Evolutionary conservation across 1,140 invertebrate species (phyloP).

Genomic region (Protaetia brevitarsis): DNA sequence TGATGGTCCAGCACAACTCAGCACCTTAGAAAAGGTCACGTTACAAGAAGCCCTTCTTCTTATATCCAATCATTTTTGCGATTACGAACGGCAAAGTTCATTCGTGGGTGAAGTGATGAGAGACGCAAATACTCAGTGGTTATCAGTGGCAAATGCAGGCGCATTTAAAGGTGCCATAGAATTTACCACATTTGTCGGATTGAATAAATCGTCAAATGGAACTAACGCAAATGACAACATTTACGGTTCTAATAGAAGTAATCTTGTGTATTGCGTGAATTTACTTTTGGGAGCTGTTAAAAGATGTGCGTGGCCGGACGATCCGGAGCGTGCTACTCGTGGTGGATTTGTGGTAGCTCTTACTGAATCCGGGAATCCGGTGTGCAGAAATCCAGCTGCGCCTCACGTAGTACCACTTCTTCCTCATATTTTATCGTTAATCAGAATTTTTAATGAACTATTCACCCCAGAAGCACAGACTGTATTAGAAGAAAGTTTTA

Average conservation of each 20-base stretch:
- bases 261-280: slow-evolving; percentile 68
- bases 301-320: slow-evolving; percentile 78
- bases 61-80: slow-evolving; percentile 85
- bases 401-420: slow-evolving; percentile 76
- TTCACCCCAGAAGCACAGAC: slow-evolving; percentile 66
- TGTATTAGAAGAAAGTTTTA: slow-evolving; percentile 64
- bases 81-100: slow-evolving; percentile 78
- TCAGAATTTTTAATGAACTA: slow-evolving; percentile 74
- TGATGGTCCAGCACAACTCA: slow-evolving; percentile 63
- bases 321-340: slow-evolving; percentile 70
- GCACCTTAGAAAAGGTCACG: slow-evolving; percentile 79
- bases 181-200: slow-evolving; percentile 74
- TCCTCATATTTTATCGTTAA: slow-evolving; percentile 70
- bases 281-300: slow-evolving; percentile 80
- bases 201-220: slow-evolving; percentile 63
- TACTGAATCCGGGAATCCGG: slow-evolving; percentile 58
- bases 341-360: slow-evolving; percentile 78
- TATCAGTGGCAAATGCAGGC: slow-evolving; percentile 54
- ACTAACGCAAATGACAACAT: slow-evolving; percentile 57
- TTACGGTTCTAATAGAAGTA: slow-evolving; percentile 57
- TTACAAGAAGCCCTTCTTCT: slow-evolving; percentile 73
- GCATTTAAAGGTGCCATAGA: slow-evolving; percentile 61
- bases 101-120: slow-evolving; percentile 78
- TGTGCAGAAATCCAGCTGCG: slow-evolving; percentile 81
- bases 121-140: slow-evolving; percentile 61